Conservation (phyloP, 30 jellyfish, hydroid and myxozoan species). For the Aurelia aurita region DNA sequence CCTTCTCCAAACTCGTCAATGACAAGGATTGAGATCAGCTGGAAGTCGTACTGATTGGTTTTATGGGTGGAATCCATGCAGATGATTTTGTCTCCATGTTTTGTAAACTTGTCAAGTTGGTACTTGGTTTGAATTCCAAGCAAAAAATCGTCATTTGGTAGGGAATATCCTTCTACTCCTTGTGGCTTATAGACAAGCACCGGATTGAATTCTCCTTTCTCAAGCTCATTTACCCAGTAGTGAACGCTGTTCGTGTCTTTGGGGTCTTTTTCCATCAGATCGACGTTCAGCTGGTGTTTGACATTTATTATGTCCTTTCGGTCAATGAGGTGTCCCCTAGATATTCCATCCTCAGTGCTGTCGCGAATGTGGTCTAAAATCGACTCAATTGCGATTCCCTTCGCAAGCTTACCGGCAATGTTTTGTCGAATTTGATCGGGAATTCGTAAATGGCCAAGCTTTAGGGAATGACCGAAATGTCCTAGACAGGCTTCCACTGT, state of each 20-base stretch:
- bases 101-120: conserved; percentile 5
- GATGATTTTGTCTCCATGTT: conserved; percentile 2
- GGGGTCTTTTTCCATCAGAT: conserved; percentile 44
- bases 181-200: conserved; percentile 24
- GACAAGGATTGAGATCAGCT: conserved; percentile 14
- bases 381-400: conserved; percentile 3
- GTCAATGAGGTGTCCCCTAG: neutral
- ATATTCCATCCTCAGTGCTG: neutral
- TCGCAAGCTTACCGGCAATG: too few species aligned
- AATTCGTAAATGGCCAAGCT: too few species aligned
- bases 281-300: conserved; percentile 48
- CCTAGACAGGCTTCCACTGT: conserved; percentile 27
- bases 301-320: conserved; percentile 13
- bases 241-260: conserved; percentile 36
- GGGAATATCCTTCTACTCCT: conserved; percentile 18
- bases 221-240: conserved; percentile 57
- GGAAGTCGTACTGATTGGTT: conserved; percentile 52
- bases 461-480: conserved; percentile 8
- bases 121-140: conserved; percentile 31
- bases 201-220: conserved; percentile 46
- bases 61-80: conserved; percentile 48
- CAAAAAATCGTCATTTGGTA: conserved; percentile 29
- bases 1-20: conserved; percentile 51
- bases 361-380: conserved; percentile 20
- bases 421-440: too few species aligned